Evolutionary conservation across 2,888 invertebrate species (phyloP).

Genomic region (Pyrocoelia pectoralis): DNA sequence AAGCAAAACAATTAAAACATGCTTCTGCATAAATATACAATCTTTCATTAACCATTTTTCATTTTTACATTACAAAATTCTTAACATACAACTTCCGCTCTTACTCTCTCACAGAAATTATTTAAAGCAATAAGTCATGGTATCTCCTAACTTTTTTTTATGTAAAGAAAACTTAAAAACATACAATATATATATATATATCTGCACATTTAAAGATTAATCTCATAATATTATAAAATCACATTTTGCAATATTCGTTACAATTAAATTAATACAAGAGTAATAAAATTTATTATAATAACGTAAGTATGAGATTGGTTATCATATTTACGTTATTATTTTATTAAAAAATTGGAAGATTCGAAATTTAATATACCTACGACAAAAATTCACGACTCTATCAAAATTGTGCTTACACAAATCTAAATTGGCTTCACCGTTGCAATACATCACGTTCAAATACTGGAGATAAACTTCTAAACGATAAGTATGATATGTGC

Average conservation of each 20-base stretch:
- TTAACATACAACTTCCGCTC: not conserved
- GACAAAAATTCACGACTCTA: not conserved
- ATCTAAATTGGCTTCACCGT: constrained; percentile 10
- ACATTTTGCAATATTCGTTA: constrained; percentile 29
- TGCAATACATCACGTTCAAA: not conserved
- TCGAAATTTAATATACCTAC: constrained; percentile 7
- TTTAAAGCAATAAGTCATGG: constrained; percentile 25
- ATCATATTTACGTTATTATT: constrained; percentile 22
- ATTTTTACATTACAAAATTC: not conserved
- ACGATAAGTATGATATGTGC: not conserved
- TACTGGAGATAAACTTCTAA: not conserved
- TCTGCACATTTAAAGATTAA: constrained; percentile 34
- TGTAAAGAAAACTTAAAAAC: constrained; percentile 18
- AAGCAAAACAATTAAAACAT: constrained; percentile 31
- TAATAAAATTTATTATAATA: constrained; percentile 14
- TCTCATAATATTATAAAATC: constrained; percentile 34
- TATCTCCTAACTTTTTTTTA: constrained; percentile 13
- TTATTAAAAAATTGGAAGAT: constrained; percentile 23
- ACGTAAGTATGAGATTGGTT: constrained; percentile 17
- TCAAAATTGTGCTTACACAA: constrained; percentile 19
- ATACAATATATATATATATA: constrained; percentile 24
- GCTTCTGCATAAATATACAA: constrained; percentile 30
- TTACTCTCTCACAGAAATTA: constrained; percentile 14
- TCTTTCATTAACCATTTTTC: constrained; percentile 8
- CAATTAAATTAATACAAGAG: constrained; percentile 17